Evolutionary conservation across 2,888 invertebrate genomes (phyloP).

Genomic region (Tryphoninae sp.): DNA sequence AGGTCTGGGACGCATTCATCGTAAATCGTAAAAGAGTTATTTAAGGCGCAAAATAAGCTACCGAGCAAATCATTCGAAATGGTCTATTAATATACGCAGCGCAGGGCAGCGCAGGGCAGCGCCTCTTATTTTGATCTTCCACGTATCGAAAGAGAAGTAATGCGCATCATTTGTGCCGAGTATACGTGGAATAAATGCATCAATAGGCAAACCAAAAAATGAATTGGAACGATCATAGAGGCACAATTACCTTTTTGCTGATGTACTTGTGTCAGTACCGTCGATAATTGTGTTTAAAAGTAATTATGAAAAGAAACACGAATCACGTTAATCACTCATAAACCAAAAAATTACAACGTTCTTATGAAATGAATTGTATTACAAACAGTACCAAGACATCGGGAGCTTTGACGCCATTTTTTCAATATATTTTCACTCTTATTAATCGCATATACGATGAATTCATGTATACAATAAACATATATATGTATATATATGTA

Average conservation of each 20-base stretch:
- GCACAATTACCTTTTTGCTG: conserved; percentile 76
- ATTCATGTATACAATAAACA: neutral
- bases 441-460: neutral
- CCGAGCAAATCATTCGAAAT: conserved; percentile 51
- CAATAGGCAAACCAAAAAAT: conserved; percentile 30
- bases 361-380: conserved; percentile 1
- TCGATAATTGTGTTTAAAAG: conserved; percentile 72
- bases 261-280: conserved; percentile 75
- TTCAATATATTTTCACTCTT: neutral
- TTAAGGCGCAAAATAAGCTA: conserved; percentile 45
- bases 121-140: neutral
- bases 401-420: neutral
- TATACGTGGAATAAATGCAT: neutral
- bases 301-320: conserved; percentile 70
- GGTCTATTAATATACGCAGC: conserved; percentile 28
- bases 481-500: neutral
- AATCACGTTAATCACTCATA: conserved; percentile 66
- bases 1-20: conserved; percentile 31
- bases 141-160: neutral
- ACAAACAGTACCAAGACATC: neutral
- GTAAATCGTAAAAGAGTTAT: conserved; percentile 31
- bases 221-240: conserved; percentile 40
- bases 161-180: neutral
- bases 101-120: conserved; percentile 24
- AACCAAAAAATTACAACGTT: conserved; percentile 16